A percentile compares a stretch with the other conserved stretches of the same genome.
Evolutionary conservation across 2,113 vertebrate genomes (phyloP).

Genomic region (Aegypius monachus): DNA sequence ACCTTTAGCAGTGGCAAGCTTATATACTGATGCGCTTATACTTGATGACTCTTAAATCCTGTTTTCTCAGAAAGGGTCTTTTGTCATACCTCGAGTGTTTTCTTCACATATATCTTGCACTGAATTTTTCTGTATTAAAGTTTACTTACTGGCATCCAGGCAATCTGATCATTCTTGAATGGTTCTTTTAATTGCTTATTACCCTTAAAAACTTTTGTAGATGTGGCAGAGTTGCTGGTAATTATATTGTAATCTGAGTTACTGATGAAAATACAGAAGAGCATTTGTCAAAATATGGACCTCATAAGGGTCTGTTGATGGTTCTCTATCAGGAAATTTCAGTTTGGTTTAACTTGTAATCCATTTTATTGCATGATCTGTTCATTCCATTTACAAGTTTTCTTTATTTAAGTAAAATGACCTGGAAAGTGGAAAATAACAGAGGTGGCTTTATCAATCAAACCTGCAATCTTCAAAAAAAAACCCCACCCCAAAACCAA

Average conservation of each 20-base stretch:
- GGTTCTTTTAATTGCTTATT: neutral
- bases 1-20: neutral
- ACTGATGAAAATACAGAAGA: neutral
- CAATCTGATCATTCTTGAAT: neutral
- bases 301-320: neutral
- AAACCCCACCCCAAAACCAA: neutral
- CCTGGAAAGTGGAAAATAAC: neutral
- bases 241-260: neutral
- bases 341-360: neutral
- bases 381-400: neutral
- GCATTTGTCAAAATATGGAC: neutral
- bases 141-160: neutral
- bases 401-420: neutral
- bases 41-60: neutral
- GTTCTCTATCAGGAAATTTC: neutral
- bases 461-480: neutral
- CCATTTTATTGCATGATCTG: neutral
- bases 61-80: neutral
- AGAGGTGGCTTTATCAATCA: neutral
- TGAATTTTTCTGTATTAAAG: neutral
- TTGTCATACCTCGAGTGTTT: neutral
- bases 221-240: neutral
- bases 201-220: neutral
- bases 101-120: neutral
- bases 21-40: neutral